Conservation (phyloP, 1,140 invertebrate genomes). For the Pinna nobilis region DNA sequence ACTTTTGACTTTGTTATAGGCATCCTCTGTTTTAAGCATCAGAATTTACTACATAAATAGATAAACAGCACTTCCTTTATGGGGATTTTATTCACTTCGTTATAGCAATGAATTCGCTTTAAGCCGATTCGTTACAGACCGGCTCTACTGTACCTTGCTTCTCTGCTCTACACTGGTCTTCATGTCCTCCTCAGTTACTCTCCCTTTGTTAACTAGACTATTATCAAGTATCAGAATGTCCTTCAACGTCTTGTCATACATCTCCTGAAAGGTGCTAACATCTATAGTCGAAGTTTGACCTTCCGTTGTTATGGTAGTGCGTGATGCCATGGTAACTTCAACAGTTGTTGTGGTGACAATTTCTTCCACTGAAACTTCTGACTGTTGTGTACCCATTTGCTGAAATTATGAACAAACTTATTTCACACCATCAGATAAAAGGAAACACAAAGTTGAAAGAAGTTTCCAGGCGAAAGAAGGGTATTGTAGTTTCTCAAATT, state of each 20-base stretch:
- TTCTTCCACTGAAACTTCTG: constrained; percentile 34
- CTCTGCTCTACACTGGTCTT: constrained; percentile 41
- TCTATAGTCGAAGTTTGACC: neutral
- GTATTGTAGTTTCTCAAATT: too few relatives aligned
- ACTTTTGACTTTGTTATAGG: constrained; percentile 43
- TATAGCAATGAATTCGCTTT: neutral
- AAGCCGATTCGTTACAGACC: neutral
- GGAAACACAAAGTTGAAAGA: too few relatives aligned
- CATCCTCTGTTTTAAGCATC: constrained; percentile 36
- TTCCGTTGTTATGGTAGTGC: neutral
- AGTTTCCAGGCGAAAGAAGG: too few relatives aligned
- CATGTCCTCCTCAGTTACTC: constrained; percentile 49
- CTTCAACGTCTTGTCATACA: constrained; percentile 50
- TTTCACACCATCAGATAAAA: too few relatives aligned
- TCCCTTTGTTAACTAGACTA: constrained; percentile 57
- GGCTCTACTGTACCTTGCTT: constrained; percentile 23
- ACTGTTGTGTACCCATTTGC: constrained; percentile 5
- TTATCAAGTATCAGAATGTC: constrained; percentile 59
- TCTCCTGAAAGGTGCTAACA: constrained; percentile 53
- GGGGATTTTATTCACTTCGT: constrained; percentile 40
- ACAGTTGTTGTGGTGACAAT: constrained; percentile 45
- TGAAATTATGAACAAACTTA: neutral
- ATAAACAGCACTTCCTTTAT: constrained; percentile 21
- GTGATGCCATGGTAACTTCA: constrained; percentile 24
- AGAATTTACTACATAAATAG: constrained; percentile 36